Base-by-base conservation (phyloP, 2,888 invertebrate genomes). In the Heliconius aoede region DNA sequence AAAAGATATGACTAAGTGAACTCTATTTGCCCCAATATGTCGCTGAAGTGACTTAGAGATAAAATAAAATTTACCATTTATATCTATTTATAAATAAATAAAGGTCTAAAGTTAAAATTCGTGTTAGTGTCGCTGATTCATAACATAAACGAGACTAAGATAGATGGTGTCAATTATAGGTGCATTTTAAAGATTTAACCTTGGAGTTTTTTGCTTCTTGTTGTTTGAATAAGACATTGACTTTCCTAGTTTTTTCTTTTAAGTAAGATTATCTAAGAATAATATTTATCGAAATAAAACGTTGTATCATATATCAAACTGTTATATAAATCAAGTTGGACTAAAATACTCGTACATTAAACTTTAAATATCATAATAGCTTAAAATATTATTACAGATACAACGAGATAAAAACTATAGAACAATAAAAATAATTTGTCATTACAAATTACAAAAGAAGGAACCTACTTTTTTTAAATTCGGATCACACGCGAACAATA, bases 401-500 rank as follows among this genome's bases (percentile, higher is more conserved):
- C 0, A 32, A 24, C 40, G 21, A 60, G 58, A 65, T 65, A 65
- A 64, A 18, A 65, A 65, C 24, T 36, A 36, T n/a, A 21, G 9
- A 24, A 65, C 72, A 60, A 72, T 21, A 40, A 72, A 7, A 18
- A 40, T 72, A 61, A 76, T 73, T 78, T 64, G 46, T 73, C 69
- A 46, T 72, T 72, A 64, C 24, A 65, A 76, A 72, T 77, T 24
- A 62, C 60, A 78, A 72, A 28, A 72, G 64, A 68, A 74, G 58
- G 61, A 79, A 76, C 80, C 80, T 76, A 81, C 72, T 77, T 80
- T 46, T 46, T 46, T 80, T 74, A 72, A 73, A 76, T 80, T 76
- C 71, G 69, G 61, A 73, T 76, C 80, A 69, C 81, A 81, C 81
- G 81, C 81, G 72, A 79, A 79, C 80, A 78, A 76, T 79, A 81